Conservation (phyloP, 2,888 invertebrate genomes). For the Drosophila infuscata region DNA sequence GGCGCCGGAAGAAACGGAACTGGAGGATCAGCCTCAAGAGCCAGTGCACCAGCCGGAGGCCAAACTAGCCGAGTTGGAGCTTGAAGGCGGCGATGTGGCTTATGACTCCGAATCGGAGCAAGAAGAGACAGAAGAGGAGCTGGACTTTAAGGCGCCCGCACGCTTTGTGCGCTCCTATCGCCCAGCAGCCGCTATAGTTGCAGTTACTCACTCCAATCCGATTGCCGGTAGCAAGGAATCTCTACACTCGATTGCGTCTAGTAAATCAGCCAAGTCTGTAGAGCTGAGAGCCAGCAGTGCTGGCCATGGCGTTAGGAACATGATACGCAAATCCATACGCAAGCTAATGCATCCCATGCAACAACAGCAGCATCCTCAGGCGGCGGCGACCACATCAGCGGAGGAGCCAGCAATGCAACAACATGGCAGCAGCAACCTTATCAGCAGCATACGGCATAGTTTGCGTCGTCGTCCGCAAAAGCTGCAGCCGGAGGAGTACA, state of each 20-base stretch:
- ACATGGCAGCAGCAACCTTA: conserved; percentile 42
- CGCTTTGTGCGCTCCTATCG: conserved; percentile 84
- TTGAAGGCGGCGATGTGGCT: conserved; percentile 54
- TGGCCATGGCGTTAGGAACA: conserved; percentile 65
- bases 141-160: conserved; percentile 78
- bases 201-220: conserved; percentile 1
- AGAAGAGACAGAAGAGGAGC: conserved; percentile 46
- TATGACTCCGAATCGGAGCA: conserved; percentile 67
- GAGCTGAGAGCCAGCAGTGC: conserved; percentile 45
- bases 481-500: conserved; percentile 12
- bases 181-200: conserved; percentile 50
- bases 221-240: conserved; percentile 67
- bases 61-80: not conserved
- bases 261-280: conserved; percentile 50
- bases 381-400: conserved; percentile 8
- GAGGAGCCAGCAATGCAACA: conserved; percentile 34
- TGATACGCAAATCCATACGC: conserved; percentile 84
- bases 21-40: not conserved
- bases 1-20: conserved; percentile 40
- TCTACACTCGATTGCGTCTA: conserved; percentile 63
- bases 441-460: conserved; percentile 80
- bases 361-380: conserved; percentile 20
- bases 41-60: not conserved
- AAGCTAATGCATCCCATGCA: conserved; percentile 78
- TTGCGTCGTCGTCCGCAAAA: conserved; percentile 79